phyloP scores from a whole-genome alignment of 2,888 invertebrate genomes.

The Campoletis raptor region DNA sequence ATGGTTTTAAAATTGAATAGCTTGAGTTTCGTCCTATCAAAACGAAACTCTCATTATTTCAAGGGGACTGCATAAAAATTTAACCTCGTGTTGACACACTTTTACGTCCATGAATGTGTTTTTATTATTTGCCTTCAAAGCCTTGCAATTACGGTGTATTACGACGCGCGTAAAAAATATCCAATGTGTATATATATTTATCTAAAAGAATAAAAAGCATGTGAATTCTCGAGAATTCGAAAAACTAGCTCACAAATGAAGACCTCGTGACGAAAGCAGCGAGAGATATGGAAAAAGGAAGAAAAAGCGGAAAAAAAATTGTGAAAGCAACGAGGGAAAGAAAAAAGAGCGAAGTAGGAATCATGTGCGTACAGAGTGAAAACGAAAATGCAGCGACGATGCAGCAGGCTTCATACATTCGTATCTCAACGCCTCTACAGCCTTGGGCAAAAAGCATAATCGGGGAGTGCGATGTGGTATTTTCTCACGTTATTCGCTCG shows the following conservation, averaged over 20 bases:
- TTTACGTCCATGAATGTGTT: not conserved
- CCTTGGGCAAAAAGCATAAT: slow-evolving; percentile 53
- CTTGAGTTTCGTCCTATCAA: not conserved
- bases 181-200: not conserved
- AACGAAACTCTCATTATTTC: slow-evolving; percentile 42
- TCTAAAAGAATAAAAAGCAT: not conserved
- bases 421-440: slow-evolving; percentile 47
- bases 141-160: slow-evolving; percentile 16
- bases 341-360: slow-evolving; percentile 31
- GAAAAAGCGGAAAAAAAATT: not conserved
- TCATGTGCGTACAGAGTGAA: slow-evolving; percentile 22
- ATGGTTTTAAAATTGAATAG: slow-evolving; percentile 6
- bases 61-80: slow-evolving; percentile 20
- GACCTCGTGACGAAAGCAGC: slow-evolving; percentile 5
- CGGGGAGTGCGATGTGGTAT: slow-evolving; percentile 37
- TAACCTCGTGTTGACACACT: slow-evolving; percentile 39
- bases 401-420: slow-evolving; percentile 5
- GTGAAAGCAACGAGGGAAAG: slow-evolving; percentile 33
- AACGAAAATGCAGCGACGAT: slow-evolving; percentile 36
- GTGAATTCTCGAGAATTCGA: slow-evolving; percentile 18
- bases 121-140: slow-evolving; percentile 18
- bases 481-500: slow-evolving; percentile 41
- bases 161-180: not conserved
- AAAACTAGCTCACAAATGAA: slow-evolving; percentile 33
- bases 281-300: not conserved